A percentile compares a stretch with the other conserved stretches of the same genome.
phyloP scores from a whole-genome alignment of 23 tunicate species.

The Corella eumyota region DNA sequence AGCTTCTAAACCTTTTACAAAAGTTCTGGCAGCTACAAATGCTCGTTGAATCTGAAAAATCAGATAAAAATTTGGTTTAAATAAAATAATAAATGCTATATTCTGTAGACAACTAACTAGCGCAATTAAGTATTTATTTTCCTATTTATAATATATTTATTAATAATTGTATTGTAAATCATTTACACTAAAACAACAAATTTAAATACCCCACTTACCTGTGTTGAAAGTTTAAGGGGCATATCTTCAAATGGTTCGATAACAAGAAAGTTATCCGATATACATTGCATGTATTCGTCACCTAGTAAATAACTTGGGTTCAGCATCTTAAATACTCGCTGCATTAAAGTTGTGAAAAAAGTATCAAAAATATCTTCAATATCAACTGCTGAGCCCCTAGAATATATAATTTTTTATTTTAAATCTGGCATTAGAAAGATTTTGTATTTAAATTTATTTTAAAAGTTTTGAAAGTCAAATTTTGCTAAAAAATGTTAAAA shows the following conservation, averaged over 20 bases:
- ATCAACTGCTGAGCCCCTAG: constrained; percentile 34
- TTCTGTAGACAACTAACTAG: no score
- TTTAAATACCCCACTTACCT: constrained; percentile 20
- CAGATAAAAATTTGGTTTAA: no score
- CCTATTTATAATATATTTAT: no score
- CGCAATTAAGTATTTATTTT: no score
- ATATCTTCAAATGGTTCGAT: constrained; percentile 38
- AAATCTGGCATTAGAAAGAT: no score
- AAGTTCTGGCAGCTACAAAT: constrained; percentile 49
- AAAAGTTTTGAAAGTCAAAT: no score
- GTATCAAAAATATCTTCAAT: constrained; percentile 56
- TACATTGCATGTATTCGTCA: constrained; percentile 72
- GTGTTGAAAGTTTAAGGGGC: constrained; percentile 24
- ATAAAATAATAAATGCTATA: no score
- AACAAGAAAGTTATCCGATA: constrained; percentile 25
- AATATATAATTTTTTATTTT: no score
- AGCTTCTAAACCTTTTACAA: constrained; percentile 27
- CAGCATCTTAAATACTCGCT: constrained; percentile 44
- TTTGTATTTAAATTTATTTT: no score
- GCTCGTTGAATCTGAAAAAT: constrained; percentile 40
- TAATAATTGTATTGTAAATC: background rate
- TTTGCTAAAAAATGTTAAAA: no score
- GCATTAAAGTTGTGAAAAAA: constrained; percentile 41
- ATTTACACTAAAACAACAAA: background rate
- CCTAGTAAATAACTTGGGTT: constrained; percentile 16